These are phyloP conservation scores for Lerema accius DNA, from an alignment of 1,140 invertebrate genomes.

Conservation along the genomic window DNA sequence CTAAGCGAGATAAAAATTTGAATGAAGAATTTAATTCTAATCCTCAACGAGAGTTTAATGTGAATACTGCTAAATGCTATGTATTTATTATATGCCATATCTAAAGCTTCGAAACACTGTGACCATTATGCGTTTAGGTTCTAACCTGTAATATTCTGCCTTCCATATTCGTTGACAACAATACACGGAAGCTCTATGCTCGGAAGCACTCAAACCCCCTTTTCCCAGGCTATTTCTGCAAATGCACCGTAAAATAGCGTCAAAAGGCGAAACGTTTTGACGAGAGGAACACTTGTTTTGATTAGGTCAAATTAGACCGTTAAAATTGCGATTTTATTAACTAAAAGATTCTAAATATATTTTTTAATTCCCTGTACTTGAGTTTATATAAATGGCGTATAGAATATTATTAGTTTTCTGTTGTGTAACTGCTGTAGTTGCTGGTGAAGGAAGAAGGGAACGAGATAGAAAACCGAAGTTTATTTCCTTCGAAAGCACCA, in stretches of 20 bases:
- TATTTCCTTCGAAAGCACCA: constrained; percentile 57
- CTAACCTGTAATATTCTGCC: constrained; percentile 40
- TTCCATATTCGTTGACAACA: constrained; percentile 44
- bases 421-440: constrained; percentile 32
- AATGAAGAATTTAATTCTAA: too few species aligned
- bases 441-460: constrained; percentile 36
- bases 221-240: constrained; percentile 54
- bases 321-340: constrained; percentile 5
- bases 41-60: too few species aligned
- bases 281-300: constrained; percentile 37
- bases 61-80: too few species aligned
- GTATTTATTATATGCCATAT: too few species aligned
- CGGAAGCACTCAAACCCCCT: constrained; percentile 35
- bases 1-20: too few species aligned
- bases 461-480: constrained; percentile 52
- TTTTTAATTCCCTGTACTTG: neutral
- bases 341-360: neutral
- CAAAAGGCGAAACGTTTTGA: constrained; percentile 47
- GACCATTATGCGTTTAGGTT: constrained; percentile 10
- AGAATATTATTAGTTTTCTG: constrained; percentile 39
- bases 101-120: constrained; percentile 24
- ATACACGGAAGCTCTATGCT: constrained; percentile 58
- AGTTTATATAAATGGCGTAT: constrained; percentile 35
- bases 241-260: constrained; percentile 48
- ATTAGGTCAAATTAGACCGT: constrained; percentile 43